Evolutionary conservation across 2,888 invertebrate species (phyloP), one percentile per base, ranked within the genome.

Genomic region (Junonia oenone): DNA sequence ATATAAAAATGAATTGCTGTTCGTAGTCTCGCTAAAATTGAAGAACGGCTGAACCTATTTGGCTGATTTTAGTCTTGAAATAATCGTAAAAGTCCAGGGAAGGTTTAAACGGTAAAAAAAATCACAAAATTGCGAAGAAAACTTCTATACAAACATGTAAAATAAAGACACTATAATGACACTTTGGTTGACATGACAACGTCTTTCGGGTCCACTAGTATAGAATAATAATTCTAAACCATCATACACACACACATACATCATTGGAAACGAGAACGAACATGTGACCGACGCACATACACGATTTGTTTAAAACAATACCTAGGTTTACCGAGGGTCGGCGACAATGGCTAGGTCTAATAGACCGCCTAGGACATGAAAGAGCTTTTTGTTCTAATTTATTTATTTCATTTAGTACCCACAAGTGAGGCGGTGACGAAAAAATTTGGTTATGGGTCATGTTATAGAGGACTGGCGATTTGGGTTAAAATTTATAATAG

Each of bases 331-430:
- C 11, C 38, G 11, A 40, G 38, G 38, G 43, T 43, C 6, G 29
- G 46, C 38, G 38, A 54, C 54, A 54, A 54, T 47, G 37, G 47
- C 31, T 31, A 48, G 29, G 40, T 52, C 52, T 52, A 52, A 52
- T 51, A 55, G 45, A 58, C 40, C 19, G 50, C 40, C 46, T 53
- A 56, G 52, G 46, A 33, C 35, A 33, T 40, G n/a, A 51, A 56
- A 45, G 19, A 29, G 49, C 15, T 51, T 43, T 56, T 59, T 59
- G 59, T 59, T 58, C 52, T 48, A 50, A 56, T 49, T 48, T 56
- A 55, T 52, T 55, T 58, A 46, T 59, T 56, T 52, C 50, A 50
- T 45, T 37, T 40, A 33, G 11, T 4, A 11, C 38, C 3, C 47
- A 40, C 31, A 48, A 40, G 43, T 40, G 38, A 33, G 51, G 33